phyloP scores from a whole-genome alignment of 2,888 invertebrate species.

The Pyrocoelia pectoralis region DNA sequence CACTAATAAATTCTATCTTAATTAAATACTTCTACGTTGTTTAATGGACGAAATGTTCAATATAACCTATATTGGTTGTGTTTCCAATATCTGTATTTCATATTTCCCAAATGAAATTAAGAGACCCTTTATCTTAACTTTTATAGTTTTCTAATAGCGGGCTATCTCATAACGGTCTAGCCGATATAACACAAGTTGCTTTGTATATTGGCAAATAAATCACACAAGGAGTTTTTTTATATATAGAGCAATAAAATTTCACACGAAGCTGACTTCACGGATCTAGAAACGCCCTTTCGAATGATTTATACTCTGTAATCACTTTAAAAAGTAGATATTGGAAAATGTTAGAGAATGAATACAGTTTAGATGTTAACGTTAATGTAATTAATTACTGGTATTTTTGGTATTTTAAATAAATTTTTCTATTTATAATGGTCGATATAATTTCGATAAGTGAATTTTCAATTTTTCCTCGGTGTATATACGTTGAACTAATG shows the following conservation, averaged over 20 bases:
- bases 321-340: slow-evolving; percentile 29
- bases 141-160: slow-evolving; percentile 19
- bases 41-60: no score
- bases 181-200: slow-evolving; percentile 25
- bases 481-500: no score
- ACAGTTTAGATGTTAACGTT: background rate
- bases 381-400: background rate
- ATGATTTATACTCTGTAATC: slow-evolving; percentile 39
- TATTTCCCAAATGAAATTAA: slow-evolving; percentile 7
- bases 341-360: slow-evolving; percentile 12
- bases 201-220: slow-evolving; percentile 35
- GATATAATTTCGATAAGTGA: no score
- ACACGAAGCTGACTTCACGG: slow-evolving; percentile 42
- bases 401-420: no score
- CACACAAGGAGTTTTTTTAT: slow-evolving; percentile 37
- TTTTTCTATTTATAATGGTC: no score
- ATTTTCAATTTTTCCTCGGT: no score
- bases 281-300: slow-evolving; percentile 29
- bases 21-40: no score
- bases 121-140: slow-evolving; percentile 17
- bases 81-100: background rate
- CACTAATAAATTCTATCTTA: no score
- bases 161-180: slow-evolving; percentile 22
- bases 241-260: slow-evolving; percentile 50
- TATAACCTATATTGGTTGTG: no score